Evolutionary conservation across 2,888 invertebrate species (phyloP).

Genomic region (Ligdia adustata): DNA sequence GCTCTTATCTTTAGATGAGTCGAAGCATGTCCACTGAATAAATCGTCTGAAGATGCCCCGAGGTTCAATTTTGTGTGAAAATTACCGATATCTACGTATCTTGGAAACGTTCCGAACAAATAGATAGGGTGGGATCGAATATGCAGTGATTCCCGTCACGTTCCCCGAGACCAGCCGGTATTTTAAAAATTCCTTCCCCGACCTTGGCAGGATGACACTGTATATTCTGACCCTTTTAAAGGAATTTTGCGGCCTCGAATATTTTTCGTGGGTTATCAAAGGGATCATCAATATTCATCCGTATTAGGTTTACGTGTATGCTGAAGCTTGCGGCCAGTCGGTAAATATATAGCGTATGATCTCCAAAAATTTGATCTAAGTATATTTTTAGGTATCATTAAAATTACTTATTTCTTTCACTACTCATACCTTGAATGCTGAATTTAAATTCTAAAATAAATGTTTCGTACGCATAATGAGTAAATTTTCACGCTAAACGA

Average conservation of each 20-base stretch:
- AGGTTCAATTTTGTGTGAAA: constrained; percentile 72
- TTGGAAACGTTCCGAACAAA: constrained; percentile 39
- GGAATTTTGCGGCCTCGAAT: constrained; percentile 26
- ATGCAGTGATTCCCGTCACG: constrained; percentile 65
- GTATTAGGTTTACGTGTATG: background rate
- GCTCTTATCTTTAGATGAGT: constrained; percentile 55
- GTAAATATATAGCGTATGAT: no score
- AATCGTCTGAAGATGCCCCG: constrained; percentile 62
- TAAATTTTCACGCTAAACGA: background rate
- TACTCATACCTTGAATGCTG: no score
- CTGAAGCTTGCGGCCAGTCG: no score
- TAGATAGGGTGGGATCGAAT: constrained; percentile 47
- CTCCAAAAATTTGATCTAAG: no score
- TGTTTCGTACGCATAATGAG: no score
- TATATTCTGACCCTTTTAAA: constrained; percentile 31
- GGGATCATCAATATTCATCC: constrained; percentile 15
- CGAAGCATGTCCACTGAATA: constrained; percentile 66
- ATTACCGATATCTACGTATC: constrained; percentile 49
- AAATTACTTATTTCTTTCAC: no score
- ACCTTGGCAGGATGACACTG: constrained; percentile 41
- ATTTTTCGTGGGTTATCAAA: constrained; percentile 23
- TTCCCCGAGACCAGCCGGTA: constrained; percentile 54
- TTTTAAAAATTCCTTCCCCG: constrained; percentile 59
- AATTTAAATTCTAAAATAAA: no score
- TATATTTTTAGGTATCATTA: no score